Conservation (phyloP, 2,888 invertebrate species). For the Xestia rhomboidea region DNA sequence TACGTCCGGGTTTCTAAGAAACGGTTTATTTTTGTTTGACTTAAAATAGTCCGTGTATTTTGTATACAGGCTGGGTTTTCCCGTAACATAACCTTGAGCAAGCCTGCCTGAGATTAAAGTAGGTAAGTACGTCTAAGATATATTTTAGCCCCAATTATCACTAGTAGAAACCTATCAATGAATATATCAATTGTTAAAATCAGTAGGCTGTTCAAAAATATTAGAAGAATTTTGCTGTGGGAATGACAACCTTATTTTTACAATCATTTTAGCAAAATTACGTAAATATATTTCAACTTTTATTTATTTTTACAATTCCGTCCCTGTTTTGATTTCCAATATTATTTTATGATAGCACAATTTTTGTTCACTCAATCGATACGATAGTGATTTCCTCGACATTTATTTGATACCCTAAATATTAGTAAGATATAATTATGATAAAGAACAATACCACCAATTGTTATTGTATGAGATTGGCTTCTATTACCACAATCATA, state of each 20-base stretch:
- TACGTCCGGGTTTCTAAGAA: not conserved
- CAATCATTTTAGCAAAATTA: not conserved
- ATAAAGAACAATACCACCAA: slow-evolving; percentile 15
- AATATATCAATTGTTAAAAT: not conserved
- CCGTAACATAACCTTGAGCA: slow-evolving; percentile 7
- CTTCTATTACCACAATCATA: not conserved
- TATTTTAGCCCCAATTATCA: slow-evolving; percentile 21
- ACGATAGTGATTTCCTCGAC: slow-evolving; percentile 33
- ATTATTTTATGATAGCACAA: slow-evolving; percentile 25
- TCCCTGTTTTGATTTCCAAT: slow-evolving; percentile 5
- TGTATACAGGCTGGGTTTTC: slow-evolving; percentile 1
- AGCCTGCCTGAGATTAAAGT: not conserved
- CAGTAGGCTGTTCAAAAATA: not conserved
- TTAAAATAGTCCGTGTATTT: not conserved
- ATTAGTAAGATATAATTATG: slow-evolving; percentile 24
- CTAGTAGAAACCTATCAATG: not conserved
- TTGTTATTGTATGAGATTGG: not conserved
- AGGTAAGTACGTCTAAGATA: not conserved
- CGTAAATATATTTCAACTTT: not conserved
- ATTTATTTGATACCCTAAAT: slow-evolving; percentile 38
- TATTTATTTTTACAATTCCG: not conserved
- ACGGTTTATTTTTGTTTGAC: slow-evolving; percentile 1
- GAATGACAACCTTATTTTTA: not conserved
- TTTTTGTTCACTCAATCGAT: slow-evolving; percentile 12
- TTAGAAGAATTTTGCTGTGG: not conserved